Base-by-base conservation (phyloP, 2,888 invertebrate species). In the Ophion costatus region DNA sequence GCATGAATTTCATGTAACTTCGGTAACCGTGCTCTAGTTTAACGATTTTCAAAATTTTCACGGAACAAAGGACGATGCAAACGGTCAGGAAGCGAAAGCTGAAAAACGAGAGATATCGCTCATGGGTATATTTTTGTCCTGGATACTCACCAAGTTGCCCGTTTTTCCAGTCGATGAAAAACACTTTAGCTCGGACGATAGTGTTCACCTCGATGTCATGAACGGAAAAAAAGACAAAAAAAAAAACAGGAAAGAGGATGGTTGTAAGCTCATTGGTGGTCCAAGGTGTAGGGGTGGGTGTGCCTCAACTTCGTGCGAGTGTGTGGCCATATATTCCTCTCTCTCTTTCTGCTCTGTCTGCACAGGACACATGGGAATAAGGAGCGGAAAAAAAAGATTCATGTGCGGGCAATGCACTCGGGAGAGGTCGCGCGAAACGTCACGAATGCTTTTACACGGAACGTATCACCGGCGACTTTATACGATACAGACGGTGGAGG, bases 161-260 rank as follows among this genome's bases (percentile, higher is more conserved):
- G 80, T 86, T 86, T 66, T 71, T 63, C 17, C 57, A 57, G 69
- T 64, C 75, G 71, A 83, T 79, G 79, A 51, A 84, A 87, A 87
- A 74, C 73, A 71, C 79, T 61, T 83, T 87, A 81, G 75, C 70
- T 56, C 61, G 61, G 63, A 74, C 81, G 78, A 87, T 81, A 67
- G 59, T 45, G 63, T 74, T 63, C 64, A 61, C 45, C 84, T 71
- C 59, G 67, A 33, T 42, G 61, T 29, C 57, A 2, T 33, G 71
- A 33, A 61, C 63, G 24, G 38, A 70, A 76, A 82, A 66, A 66
- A 38, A 14, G 24, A 38, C 7, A 38, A 7, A 42, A 45, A 78
- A 64, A 42, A 59, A 33, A 61, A 70, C 56, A 51, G 51, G n/a
- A 67, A 64, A 24, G 56, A 82, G 79, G 24, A 59, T 42, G 61